Evolutionary conservation across 2,113 vertebrate species (phyloP), one percentile per base, ranked within the genome.

Genomic region (Microtus ochrogaster): DNA sequence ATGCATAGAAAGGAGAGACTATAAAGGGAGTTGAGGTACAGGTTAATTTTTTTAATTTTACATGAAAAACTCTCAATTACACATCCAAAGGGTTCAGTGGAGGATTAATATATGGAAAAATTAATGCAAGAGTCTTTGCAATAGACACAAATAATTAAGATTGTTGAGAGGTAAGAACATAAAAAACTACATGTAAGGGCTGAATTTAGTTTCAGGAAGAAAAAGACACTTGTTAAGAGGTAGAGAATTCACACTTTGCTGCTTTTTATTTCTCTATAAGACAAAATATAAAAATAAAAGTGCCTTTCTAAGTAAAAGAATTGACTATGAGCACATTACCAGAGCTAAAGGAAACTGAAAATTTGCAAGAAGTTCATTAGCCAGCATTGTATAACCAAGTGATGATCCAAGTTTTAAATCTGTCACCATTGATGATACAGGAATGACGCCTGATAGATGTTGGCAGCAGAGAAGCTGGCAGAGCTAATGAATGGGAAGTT

Each of bases 241-340:
- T 79, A 39, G 5, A 24, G 8, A 96, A 73, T 30, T 28, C 2
- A 44, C 21, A 36, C 3, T 4, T 68, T 26, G 28, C 44, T 2
- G 10, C 41, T 86, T 93, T 55, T 90, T 58, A 83, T 77, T 95
- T 95, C 39, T 61, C 33, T 63, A 2, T 91, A 91, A 91, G 6
- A 39, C 76, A 73, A 74, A 82, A 14, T n/a, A 81, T 12, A 28
- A n/a, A 82, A n/a, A 1, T 28, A 89, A 16, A 94, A 58, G 83
- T 83, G n/a, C 68, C 5, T 24, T 63, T 3, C 21, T 84, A 44
- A 87, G 5, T 63, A 9, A 92, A 92, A 85, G 65, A 13, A 79
- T 78, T 41, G 12, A 2, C 61, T 61, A 11, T 28, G 13, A 85
- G 82, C 33, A 36, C 65, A 4, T n/a, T 11, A 52, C 8, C 82